A percentile compares a stretch with the other conserved stretches of the same genome.
phyloP scores from a whole-genome alignment of 1,140 invertebrate species.

The Aphis craccivora region DNA sequence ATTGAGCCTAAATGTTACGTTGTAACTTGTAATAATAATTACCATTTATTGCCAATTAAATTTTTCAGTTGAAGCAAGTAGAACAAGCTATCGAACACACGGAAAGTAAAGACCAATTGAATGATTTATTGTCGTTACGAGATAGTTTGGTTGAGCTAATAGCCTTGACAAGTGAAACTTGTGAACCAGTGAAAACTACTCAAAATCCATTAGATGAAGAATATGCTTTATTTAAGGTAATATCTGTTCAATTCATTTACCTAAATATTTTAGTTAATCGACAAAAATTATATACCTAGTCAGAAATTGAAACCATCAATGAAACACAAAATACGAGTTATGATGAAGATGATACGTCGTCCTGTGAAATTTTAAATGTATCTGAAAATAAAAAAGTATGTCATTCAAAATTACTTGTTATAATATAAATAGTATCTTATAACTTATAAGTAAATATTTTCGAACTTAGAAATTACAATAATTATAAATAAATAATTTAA shows the following conservation, averaged over 20 bases:
- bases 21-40: not conserved
- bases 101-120: not conserved
- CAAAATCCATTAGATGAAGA: conserved; percentile 69
- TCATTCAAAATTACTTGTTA: not conserved
- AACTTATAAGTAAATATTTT: not conserved
- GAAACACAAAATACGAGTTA: conserved; percentile 31
- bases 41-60: not conserved
- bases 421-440: not conserved
- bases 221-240: conserved; percentile 75
- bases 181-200: not conserved
- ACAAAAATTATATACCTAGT: not conserved
- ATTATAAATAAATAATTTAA: not conserved
- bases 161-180: conserved; percentile 66
- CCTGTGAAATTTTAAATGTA: conserved; percentile 60
- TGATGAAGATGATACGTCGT: conserved; percentile 58
- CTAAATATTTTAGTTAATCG: not conserved
- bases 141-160: conserved; percentile 43
- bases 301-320: conserved; percentile 43
- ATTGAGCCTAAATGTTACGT: not conserved
- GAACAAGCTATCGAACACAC: not conserved
- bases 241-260: not conserved
- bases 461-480: not conserved
- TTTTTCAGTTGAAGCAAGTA: conserved; percentile 37
- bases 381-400: conserved; percentile 57
- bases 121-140: conserved; percentile 23